Conservation (phyloP, 2,113 vertebrate species). For the Galbula dea region DNA sequence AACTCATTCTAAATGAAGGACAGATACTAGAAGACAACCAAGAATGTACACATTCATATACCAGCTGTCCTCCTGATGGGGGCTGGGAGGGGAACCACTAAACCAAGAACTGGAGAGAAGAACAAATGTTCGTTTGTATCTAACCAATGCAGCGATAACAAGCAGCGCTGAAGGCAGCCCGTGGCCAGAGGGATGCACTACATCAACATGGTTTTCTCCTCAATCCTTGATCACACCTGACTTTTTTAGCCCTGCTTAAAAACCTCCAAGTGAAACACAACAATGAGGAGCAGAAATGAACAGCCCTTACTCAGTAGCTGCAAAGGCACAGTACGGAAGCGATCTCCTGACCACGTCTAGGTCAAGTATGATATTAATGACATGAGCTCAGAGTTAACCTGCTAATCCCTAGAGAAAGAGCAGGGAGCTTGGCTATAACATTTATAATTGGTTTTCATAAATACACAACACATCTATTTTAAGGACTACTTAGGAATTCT, state of each 20-base stretch:
- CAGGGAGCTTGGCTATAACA: not conserved
- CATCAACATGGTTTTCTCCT: not conserved
- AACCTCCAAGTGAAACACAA: not conserved
- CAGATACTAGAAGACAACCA: not conserved
- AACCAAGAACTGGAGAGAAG: not conserved
- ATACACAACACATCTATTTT: not conserved
- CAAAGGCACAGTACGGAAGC: not conserved
- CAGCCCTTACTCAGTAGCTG: not conserved
- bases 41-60: not conserved
- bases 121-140: not conserved
- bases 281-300: not conserved
- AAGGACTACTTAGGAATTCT: not conserved
- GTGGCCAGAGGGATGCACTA: not conserved
- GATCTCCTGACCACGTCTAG: not conserved
- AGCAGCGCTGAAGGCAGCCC: not conserved
- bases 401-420: not conserved
- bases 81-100: not conserved
- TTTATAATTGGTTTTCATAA: slow-evolving; percentile 6
- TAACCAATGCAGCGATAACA: not conserved
- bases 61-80: not conserved
- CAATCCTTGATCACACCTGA: not conserved
- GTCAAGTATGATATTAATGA: not conserved
- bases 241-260: not conserved
- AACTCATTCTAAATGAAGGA: not conserved
- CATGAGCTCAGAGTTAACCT: not conserved